These are phyloP conservation scores for Brachyhypopomus occidentalis DNA, from an alignment of 2,113 vertebrate species.

Conservation along the genomic window DNA sequence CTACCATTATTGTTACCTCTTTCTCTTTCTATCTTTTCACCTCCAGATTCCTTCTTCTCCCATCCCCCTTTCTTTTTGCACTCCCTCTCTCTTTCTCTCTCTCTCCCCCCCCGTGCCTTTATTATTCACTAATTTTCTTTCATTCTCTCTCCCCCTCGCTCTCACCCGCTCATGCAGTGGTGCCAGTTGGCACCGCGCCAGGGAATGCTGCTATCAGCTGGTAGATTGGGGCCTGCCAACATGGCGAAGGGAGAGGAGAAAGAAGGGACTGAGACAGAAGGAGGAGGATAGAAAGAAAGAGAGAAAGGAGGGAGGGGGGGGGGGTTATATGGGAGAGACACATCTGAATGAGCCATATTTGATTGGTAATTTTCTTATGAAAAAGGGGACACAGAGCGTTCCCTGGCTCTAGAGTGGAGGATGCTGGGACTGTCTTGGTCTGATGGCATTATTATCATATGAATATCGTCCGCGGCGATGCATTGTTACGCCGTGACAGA, in stretches of 20 bases:
- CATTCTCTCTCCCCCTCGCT: conserved; percentile 61
- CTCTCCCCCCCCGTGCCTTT: conserved; percentile 65
- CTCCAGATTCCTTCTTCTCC: conserved; percentile 70
- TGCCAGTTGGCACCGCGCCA: conserved; percentile 79
- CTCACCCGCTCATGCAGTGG: conserved; percentile 65
- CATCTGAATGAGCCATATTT: conserved; percentile 61
- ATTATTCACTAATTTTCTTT: conserved; percentile 80
- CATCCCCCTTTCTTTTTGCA: conserved; percentile 59
- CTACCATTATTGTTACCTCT: conserved; percentile 43
- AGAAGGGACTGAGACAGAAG: conserved; percentile 53
- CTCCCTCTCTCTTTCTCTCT: conserved; percentile 39
- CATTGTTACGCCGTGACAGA: conserved; percentile 70
- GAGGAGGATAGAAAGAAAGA: conserved; percentile 43
- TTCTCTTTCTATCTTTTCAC: conserved; percentile 70
- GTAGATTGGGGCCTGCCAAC: conserved; percentile 81
- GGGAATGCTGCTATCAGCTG: conserved; percentile 86
- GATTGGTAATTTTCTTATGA: conserved; percentile 58
- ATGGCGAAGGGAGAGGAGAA: conserved; percentile 72
- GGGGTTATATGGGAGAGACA: conserved; percentile 45
- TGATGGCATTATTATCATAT: conserved; percentile 76
- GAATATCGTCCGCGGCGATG: conserved; percentile 69
- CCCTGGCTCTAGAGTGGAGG: conserved; percentile 34
- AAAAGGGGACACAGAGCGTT: conserved; percentile 41
- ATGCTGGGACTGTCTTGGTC: conserved; percentile 53
- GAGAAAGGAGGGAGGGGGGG: conserved; percentile 59